phyloP scores from a whole-genome alignment of 2,888 invertebrate genomes.

The Watsonalla binaria region DNA sequence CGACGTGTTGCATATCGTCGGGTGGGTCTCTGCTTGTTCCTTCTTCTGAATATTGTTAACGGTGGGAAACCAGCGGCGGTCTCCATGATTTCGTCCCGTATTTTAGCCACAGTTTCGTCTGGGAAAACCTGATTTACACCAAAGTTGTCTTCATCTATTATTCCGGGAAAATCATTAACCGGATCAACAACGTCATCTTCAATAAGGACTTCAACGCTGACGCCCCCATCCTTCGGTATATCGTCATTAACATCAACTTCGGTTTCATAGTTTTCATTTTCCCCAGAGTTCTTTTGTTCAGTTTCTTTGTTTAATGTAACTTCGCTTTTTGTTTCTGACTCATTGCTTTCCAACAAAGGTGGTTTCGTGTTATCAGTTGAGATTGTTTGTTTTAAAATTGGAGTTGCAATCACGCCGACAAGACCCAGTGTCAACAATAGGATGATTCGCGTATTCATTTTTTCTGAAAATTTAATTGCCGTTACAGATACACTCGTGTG shows the following conservation, averaged over 20 bases:
- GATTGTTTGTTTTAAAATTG: constrained; percentile 36
- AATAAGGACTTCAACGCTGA: constrained; percentile 40
- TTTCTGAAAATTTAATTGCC: constrained; percentile 40
- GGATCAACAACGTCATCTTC: constrained; percentile 36
- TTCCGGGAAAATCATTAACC: not conserved
- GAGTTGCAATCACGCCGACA: constrained; percentile 35
- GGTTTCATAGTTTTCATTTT: constrained; percentile 20
- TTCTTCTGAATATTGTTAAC: constrained; percentile 42
- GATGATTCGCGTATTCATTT: constrained; percentile 47
- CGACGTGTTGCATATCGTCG: constrained; percentile 46
- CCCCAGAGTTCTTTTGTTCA: constrained; percentile 34
- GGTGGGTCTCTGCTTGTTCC: constrained; percentile 29
- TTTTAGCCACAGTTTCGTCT: constrained; percentile 33
- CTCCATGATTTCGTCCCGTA: constrained; percentile 61
- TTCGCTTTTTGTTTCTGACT: constrained; percentile 34
- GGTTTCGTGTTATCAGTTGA: constrained; percentile 27
- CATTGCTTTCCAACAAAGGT: constrained; percentile 27
- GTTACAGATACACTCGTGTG: constrained; percentile 8
- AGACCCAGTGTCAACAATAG: constrained; percentile 42
- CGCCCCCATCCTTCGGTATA: constrained; percentile 18
- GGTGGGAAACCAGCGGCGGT: constrained; percentile 62
- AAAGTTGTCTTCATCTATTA: constrained; percentile 11
- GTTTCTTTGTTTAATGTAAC: constrained; percentile 28
- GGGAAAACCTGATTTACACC: constrained; percentile 25
- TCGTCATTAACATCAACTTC: constrained; percentile 13